Evolutionary conservation across 2,113 vertebrate species (phyloP), one percentile per base, ranked within the genome.

Genomic region (Callocephalon fimbriatum): DNA sequence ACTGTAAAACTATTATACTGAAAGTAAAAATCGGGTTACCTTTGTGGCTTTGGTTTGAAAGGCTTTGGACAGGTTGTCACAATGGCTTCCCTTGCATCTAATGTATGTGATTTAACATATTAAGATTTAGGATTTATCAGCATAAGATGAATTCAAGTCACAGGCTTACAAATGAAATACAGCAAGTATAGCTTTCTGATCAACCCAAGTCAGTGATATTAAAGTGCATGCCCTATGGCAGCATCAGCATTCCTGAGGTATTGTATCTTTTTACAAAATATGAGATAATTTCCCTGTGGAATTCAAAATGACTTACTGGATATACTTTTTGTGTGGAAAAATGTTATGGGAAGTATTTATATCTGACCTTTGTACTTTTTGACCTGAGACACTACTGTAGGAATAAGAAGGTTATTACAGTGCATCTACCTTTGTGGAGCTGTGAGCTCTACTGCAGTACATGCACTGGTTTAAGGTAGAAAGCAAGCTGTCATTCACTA

Each of bases 191-290:
- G 35, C 7, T 81, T 88, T 79, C 44, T 56, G 51, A 38, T 14
- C 66, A 19, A 44, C 20, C 16, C 32, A 35, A n/a, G 16, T 15
- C 45, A 86, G 16, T 53, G 21, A 4, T 62, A 45, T 22, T 70
- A 22, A 86, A 66, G 5, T 2, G 1, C 0, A 0, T 37, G 13
- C 3, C 6, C 4, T 0, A 0, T 59, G 32, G 42, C 26, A 25
- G 8, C 8, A 3, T 22, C 42, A 45, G 5, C 13, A 35, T 82
- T 91, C 10, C 26, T 58, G 31, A 61, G 8, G 5, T 27, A 4
- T 0, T 53, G 10, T 31, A 22, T 50, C 9, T 44, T 58, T 58
- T 58, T 58, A 9, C 32, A 35, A 58, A n/a, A 35, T 35, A 58
- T 9, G 32, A 58, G n/a, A n/a, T n/a, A 58, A 58, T 58, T 58